Evolutionary conservation across 2,888 invertebrate genomes (phyloP).

Genomic region (Pristionchus exspectatus): DNA sequence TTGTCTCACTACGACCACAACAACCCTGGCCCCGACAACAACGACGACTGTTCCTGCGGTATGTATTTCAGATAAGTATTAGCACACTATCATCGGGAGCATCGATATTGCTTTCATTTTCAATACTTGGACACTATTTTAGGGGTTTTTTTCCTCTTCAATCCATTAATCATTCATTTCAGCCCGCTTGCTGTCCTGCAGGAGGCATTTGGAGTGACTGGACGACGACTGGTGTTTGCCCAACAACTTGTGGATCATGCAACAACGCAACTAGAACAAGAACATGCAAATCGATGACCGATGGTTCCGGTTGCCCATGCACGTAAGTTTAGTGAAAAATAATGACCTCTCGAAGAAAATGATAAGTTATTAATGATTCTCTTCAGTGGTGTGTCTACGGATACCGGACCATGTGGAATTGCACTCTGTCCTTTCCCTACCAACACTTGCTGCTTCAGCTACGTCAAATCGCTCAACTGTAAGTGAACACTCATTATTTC

Average conservation of each 20-base stretch:
- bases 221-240: slow-evolving; percentile 60
- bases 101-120: no score
- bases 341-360: no score
- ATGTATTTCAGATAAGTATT: no score
- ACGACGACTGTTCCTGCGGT: not conserved
- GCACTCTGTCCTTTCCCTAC: slow-evolving; percentile 32
- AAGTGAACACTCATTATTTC: not conserved
- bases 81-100: no score
- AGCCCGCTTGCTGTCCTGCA: no score
- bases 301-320: slow-evolving; percentile 59
- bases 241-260: slow-evolving; percentile 64
- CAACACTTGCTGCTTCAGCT: slow-evolving; percentile 41
- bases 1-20: slow-evolving; percentile 1
- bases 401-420: slow-evolving; percentile 32
- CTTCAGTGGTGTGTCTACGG: slow-evolving; percentile 28
- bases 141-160: not conserved
- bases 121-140: no score
- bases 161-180: no score
- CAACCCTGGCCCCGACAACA: not conserved
- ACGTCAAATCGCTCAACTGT: slow-evolving; percentile 40
- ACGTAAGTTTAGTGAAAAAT: slow-evolving; percentile 51
- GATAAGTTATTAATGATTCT: not conserved
- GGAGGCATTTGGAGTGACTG: slow-evolving; percentile 70
- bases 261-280: slow-evolving; percentile 56
- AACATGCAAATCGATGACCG: slow-evolving; percentile 56